Evolutionary conservation across 2,888 invertebrate species (phyloP).

Genomic region (Caenorhabditis parvicauda): DNA sequence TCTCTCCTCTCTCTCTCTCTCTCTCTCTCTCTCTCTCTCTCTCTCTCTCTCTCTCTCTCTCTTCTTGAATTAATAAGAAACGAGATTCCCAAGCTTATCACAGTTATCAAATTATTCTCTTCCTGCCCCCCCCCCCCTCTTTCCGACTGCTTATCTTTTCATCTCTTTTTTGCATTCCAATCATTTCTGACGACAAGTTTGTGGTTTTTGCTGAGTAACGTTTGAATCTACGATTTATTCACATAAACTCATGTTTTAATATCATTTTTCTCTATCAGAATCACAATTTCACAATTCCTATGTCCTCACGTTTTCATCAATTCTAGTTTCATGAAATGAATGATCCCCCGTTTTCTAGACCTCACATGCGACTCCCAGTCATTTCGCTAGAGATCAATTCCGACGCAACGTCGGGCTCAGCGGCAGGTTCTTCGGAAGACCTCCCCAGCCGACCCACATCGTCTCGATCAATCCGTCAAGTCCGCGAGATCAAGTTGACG

Average conservation of each 20-base stretch:
- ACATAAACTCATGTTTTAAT: too few species aligned
- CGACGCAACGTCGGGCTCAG: too few species aligned
- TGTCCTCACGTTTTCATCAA: too few species aligned
- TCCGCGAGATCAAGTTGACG: constrained; percentile 16
- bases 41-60: not conserved
- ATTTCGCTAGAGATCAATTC: not conserved
- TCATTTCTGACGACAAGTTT: too few species aligned
- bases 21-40: not conserved
- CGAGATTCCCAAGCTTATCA: too few species aligned
- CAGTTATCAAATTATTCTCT: not conserved
- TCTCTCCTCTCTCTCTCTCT: not conserved
- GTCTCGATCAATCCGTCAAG: constrained; percentile 17
- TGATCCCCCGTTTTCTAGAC: too few species aligned
- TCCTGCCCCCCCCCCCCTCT: not conserved
- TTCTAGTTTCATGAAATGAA: too few species aligned
- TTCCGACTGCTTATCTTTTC: constrained; percentile 1
- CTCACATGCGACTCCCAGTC: not conserved
- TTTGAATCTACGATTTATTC: too few species aligned
- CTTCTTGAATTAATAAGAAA: not conserved
- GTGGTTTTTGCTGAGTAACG: too few species aligned
- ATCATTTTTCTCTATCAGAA: too few species aligned
- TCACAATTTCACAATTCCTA: too few species aligned
- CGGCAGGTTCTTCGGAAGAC: constrained; percentile 1
- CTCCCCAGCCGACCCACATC: not conserved
- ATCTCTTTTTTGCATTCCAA: too few species aligned